phyloP scores from a whole-genome alignment of 1,140 invertebrate species.

The Tribolium madens region DNA sequence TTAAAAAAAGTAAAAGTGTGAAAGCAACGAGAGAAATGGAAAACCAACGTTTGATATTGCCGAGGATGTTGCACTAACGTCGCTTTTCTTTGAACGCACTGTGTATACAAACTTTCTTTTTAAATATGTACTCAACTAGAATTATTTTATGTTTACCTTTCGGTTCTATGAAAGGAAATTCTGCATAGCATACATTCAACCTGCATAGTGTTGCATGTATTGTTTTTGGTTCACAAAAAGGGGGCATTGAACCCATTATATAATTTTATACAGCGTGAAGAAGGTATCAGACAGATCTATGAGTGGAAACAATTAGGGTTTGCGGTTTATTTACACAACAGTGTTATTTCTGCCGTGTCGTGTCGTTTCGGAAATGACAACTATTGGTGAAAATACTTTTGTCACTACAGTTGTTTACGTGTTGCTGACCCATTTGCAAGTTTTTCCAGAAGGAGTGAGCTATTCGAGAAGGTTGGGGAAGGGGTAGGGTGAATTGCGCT shows the following conservation, averaged over 20 bases:
- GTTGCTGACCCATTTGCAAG: neutral
- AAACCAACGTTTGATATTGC: neutral
- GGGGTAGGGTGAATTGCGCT: too few relatives aligned
- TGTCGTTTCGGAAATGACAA: neutral
- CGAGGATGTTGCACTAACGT: neutral
- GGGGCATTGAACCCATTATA: constrained; percentile 8
- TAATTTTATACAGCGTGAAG: constrained; percentile 16
- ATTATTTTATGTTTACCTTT: neutral
- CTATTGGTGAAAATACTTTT: neutral
- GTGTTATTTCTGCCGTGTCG: neutral
- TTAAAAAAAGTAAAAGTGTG: neutral
- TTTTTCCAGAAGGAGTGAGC: neutral
- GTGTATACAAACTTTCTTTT: neutral
- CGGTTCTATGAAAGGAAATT: neutral
- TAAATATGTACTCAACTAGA: neutral
- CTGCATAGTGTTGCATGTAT: neutral
- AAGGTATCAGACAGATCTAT: constrained; percentile 6
- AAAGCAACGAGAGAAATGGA: neutral
- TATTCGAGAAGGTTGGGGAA: too few relatives aligned
- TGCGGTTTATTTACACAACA: constrained; percentile 29
- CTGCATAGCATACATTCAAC: neutral
- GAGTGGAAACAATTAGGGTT: constrained; percentile 17
- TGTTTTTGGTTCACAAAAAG: constrained; percentile 21
- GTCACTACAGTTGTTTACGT: neutral
- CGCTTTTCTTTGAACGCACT: neutral